These are phyloP conservation scores for Syrmaticus mikado DNA, from an alignment of 2,113 vertebrate genomes.

Conservation along the genomic window DNA sequence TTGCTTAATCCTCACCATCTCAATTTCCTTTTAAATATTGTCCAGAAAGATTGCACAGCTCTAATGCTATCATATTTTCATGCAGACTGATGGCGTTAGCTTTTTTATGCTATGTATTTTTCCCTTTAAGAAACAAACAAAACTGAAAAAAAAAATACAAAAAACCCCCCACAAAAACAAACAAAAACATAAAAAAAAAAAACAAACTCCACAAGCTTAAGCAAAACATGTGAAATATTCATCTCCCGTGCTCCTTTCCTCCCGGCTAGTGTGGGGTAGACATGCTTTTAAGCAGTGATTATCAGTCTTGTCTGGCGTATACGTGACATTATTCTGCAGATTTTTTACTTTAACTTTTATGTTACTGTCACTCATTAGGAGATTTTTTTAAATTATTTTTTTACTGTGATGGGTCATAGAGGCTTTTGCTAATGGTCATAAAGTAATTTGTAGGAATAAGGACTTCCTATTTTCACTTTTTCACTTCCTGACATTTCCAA, in stretches of 20 bases:
- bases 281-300: constrained; percentile 20
- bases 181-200: neutral
- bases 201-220: neutral
- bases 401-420: constrained; percentile 23
- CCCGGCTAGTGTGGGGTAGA: neutral
- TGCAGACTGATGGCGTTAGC: neutral
- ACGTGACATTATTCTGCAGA: constrained; percentile 35
- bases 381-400: constrained; percentile 37
- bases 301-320: neutral
- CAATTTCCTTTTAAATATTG: constrained; percentile 12
- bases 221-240: neutral
- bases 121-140: neutral
- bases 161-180: too few relatives aligned
- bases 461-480: constrained; percentile 55
- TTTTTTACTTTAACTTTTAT: constrained; percentile 55
- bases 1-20: constrained; percentile 1
- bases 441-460: constrained; percentile 26
- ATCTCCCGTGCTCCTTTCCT: neutral
- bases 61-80: neutral
- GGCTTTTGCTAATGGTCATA: constrained; percentile 30
- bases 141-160: neutral
- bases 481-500: constrained; percentile 31
- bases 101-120: constrained; percentile 4
- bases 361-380: constrained; percentile 44
- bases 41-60: neutral